Base-by-base conservation (phyloP, 2,797 vertebrate species). In the Melanotaenia parkinsoni region DNA sequence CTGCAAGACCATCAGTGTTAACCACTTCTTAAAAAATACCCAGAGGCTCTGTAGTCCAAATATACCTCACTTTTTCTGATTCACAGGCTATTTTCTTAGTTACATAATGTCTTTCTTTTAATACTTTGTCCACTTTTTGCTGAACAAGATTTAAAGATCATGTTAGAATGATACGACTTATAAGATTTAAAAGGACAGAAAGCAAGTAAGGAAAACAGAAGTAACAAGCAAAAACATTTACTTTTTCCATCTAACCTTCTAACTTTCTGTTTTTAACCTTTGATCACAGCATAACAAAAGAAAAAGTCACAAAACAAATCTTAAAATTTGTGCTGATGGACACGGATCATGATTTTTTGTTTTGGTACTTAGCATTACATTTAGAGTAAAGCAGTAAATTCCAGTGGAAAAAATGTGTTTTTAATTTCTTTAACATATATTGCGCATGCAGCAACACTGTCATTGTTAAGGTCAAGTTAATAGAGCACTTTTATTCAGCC, bases 1-100 rank as follows among this genome's bases (percentile, higher is more conserved):
- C 76, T 50, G 76, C 72, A 56, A 64, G 57, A 59, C 51, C n/a
- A 70, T 54, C 38, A 57, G 2, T 24, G 59, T 60, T 76, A 56
- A 58, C 47, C 9, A 14, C 1, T 30, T 66, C 62, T 58, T 67
- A 28, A 65, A 63, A 62, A 64, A 69, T 50, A 72, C 38, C 32
- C 38, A 22, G 24, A 64, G 26, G 40, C 30, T 38, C 9, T 58
- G 59, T 22, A 30, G 68, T 68, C 11, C 33, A 45, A 11, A n/a
- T 35, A 35, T 54, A 61, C 37, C 59, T 68, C 37, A 61, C 5
- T 4, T 54, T 9, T 26, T 4, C 24, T 40, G 47, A 30, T 0
- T 32, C 32, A 40, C 35, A 30, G 33, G 38, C 50, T 33, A 12
- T 67, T 40, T 57, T 32, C 13, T 26, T 40, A 28, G 1, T 0